Conservation (phyloP, 2,888 invertebrate genomes). For the Torymus auratus region DNA sequence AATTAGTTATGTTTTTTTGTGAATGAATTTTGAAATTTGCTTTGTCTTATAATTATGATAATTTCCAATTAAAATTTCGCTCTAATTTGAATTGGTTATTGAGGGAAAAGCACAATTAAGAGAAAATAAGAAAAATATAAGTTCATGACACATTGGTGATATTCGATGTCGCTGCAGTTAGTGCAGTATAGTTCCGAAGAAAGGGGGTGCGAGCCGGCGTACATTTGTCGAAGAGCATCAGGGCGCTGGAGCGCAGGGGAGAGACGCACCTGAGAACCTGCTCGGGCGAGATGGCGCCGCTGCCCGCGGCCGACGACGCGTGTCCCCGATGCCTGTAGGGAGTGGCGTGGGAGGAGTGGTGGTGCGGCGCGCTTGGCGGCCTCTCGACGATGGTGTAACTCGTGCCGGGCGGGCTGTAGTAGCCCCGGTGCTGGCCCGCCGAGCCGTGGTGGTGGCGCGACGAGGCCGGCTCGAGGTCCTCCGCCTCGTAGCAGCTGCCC, state of each 20-base stretch:
- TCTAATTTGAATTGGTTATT: too few relatives aligned
- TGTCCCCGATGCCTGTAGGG: conserved; percentile 72
- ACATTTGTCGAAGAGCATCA: background rate
- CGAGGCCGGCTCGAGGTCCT: conserved; percentile 73
- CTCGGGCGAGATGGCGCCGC: conserved; percentile 86
- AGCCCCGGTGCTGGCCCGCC: conserved; percentile 75
- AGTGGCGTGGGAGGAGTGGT: conserved; percentile 80
- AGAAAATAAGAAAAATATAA: too few relatives aligned
- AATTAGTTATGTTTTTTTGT: too few relatives aligned
- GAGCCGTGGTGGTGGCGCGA: conserved; percentile 77
- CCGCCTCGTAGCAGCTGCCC: conserved; percentile 74
- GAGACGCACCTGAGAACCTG: conserved; percentile 82
- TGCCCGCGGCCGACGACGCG: conserved; percentile 67
- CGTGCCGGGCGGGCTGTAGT: conserved; percentile 92
- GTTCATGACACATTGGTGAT: too few relatives aligned
- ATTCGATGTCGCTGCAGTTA: too few relatives aligned
- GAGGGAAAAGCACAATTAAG: too few relatives aligned
- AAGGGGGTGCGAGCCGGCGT: too few relatives aligned
- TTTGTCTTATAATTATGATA: too few relatives aligned
- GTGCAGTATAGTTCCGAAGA: too few relatives aligned
- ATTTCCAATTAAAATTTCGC: too few relatives aligned
- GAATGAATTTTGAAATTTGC: too few relatives aligned
- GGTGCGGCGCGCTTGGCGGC: conserved; percentile 85
- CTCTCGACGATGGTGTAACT: conserved; percentile 93
- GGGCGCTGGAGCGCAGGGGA: background rate